phyloP scores from a whole-genome alignment of 2,797 vertebrate species.

The Echiichthys vipera region DNA sequence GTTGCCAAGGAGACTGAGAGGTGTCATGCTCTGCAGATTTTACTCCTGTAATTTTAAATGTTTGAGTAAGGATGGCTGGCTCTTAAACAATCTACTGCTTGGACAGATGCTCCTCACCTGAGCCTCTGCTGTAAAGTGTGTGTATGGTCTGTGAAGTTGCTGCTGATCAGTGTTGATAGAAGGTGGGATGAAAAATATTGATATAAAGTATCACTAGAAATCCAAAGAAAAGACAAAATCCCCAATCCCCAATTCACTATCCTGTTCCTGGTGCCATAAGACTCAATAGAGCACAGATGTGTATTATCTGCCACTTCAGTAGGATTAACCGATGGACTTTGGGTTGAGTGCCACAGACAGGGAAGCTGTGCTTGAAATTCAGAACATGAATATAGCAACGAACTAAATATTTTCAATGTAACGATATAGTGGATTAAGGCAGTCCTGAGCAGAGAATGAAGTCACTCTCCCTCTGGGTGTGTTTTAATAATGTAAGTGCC shows the following conservation, averaged over 20 bases:
- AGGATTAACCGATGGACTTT: background rate
- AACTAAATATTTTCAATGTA: too few relatives aligned
- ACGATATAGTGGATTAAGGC: too few relatives aligned
- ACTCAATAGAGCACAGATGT: background rate
- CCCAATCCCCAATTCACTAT: background rate
- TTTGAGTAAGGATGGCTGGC: slow-evolving; percentile 33
- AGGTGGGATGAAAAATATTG: background rate
- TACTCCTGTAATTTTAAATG: slow-evolving; percentile 50
- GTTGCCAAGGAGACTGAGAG: slow-evolving; percentile 58
- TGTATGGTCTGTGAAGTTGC: background rate
- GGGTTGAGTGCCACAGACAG: background rate
- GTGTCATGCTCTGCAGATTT: slow-evolving; percentile 45
- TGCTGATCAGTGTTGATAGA: background rate
- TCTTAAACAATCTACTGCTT: slow-evolving; percentile 20
- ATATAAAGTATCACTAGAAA: background rate
- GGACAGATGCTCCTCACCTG: slow-evolving; percentile 19
- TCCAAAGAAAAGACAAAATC: background rate
- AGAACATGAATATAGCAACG: too few relatives aligned
- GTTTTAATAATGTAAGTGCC: too few relatives aligned
- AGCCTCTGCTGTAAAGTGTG: slow-evolving; percentile 7
- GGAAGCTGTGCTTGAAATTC: too few relatives aligned
- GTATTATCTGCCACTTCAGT: background rate
- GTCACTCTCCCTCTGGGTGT: too few relatives aligned
- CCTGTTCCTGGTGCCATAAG: background rate
- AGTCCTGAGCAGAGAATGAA: too few relatives aligned